Conservation (phyloP, 2,888 invertebrate species). For the Drosophila flavopinicola region DNA sequence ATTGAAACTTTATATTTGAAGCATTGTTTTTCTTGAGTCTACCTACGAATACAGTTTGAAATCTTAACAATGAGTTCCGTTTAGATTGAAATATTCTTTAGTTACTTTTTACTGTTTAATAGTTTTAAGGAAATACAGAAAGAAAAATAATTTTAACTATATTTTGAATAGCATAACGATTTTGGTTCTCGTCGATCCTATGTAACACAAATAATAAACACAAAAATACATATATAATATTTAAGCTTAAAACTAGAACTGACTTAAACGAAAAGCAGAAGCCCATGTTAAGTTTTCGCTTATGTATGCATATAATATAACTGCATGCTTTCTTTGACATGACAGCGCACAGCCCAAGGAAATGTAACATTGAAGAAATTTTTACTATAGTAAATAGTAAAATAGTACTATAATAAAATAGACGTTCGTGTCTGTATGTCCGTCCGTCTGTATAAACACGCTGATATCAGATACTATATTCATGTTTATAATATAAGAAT, state of each 20-base stretch:
- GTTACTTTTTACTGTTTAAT: slow-evolving; percentile 37
- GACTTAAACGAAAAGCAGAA: too few species aligned
- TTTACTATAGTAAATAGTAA: too few species aligned
- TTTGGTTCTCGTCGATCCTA: slow-evolving; percentile 64
- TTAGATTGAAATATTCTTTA: slow-evolving; percentile 36
- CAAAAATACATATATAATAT: too few species aligned
- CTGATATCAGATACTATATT: too few species aligned
- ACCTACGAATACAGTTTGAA: slow-evolving; percentile 57
- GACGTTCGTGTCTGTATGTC: too few species aligned
- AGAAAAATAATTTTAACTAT: slow-evolving; percentile 58
- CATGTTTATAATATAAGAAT: too few species aligned
- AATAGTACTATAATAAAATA: too few species aligned
- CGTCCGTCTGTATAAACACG: too few species aligned
- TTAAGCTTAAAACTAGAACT: too few species aligned
- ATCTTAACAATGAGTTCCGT: slow-evolving; percentile 34
- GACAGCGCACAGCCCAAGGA: slow-evolving; percentile 72
- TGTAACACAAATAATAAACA: too few species aligned
- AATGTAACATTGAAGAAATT: slow-evolving; percentile 64
- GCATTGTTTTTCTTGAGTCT: slow-evolving; percentile 34
- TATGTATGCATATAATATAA: too few species aligned
- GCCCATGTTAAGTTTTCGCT: too few species aligned
- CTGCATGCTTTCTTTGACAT: slow-evolving; percentile 51
- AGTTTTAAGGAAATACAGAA: slow-evolving; percentile 39
- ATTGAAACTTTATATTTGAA: slow-evolving; percentile 45
- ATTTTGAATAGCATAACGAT: slow-evolving; percentile 75